A percentile compares a stretch with the other conserved stretches of the same genome.
Conservation (phyloP, 2,113 vertebrate genomes). For the Megaceryle torquata region DNA sequence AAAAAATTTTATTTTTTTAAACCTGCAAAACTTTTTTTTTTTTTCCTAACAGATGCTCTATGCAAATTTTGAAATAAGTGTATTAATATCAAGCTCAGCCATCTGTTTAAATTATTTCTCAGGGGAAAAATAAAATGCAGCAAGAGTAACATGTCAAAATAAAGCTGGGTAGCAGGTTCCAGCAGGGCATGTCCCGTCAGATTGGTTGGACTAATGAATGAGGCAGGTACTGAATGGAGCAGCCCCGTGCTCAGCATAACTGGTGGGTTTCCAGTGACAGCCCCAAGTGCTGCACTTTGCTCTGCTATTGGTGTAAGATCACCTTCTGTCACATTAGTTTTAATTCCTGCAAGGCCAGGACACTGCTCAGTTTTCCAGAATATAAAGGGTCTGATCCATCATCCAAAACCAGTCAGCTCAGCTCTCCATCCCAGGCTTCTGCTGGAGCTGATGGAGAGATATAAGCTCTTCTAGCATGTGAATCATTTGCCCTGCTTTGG, state of each 20-base stretch:
- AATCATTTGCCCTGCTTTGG: not conserved
- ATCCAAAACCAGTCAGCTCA: not conserved
- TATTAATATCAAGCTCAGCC: slow-evolving; percentile 58
- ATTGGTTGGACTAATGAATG: not conserved
- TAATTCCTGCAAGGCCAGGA: not conserved
- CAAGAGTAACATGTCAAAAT: slow-evolving; percentile 9
- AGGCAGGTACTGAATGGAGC: not conserved
- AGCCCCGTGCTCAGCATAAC: not conserved
- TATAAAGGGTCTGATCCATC: not conserved
- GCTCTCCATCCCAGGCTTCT: not conserved
- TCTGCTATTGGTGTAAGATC: accelerated
- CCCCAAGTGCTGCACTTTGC: not conserved
- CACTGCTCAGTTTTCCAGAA: not conserved
- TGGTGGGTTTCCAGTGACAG: not conserved
- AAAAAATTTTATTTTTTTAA: not conserved
- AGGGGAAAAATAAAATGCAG: not conserved
- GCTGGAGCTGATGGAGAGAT: not conserved
- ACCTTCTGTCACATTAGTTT: not conserved
- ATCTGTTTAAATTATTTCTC: slow-evolving; percentile 60
- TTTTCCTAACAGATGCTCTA: slow-evolving; percentile 39
- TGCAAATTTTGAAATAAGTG: slow-evolving; percentile 64
- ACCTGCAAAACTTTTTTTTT: not conserved
- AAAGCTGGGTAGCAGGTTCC: slow-evolving; percentile 6
- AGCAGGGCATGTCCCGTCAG: not conserved
- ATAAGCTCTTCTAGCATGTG: not conserved